phyloP scores from a whole-genome alignment of 2,888 invertebrate species.

The Criorhina ranunculi region DNA sequence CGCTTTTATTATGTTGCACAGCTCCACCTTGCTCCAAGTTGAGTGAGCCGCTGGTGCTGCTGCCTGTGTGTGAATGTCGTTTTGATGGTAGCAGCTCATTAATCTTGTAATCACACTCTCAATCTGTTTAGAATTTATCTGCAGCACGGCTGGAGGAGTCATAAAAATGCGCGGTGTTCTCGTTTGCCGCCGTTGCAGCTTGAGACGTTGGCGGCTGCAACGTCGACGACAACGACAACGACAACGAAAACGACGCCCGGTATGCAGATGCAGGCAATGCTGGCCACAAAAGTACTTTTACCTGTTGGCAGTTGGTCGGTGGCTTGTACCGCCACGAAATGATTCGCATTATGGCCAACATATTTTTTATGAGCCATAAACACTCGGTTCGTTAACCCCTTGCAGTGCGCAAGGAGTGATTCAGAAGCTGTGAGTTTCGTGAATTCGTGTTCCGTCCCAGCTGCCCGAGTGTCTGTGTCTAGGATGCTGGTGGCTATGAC shows the following conservation, averaged over 20 bases:
- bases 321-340: constrained; percentile 52
- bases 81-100: constrained; percentile 66
- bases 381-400: constrained; percentile 66
- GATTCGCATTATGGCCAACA: constrained; percentile 69
- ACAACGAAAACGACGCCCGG: constrained; percentile 39
- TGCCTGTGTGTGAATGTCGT: constrained; percentile 53
- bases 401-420: constrained; percentile 43
- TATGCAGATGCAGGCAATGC: constrained; percentile 68
- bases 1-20: constrained; percentile 38
- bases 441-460: constrained; percentile 22
- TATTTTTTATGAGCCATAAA: constrained; percentile 71
- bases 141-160: constrained; percentile 62
- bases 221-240: constrained; percentile 29
- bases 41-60: background rate
- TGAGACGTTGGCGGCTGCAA: constrained; percentile 40
- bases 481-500: background rate
- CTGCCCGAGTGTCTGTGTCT: background rate
- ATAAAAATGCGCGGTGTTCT: constrained; percentile 68
- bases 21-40: constrained; percentile 5
- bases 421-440: constrained; percentile 36
- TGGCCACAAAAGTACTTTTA: constrained; percentile 65
- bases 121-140: constrained; percentile 72
- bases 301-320: constrained; percentile 56
- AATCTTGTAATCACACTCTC: constrained; percentile 67
- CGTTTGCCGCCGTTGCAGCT: constrained; percentile 49